A percentile compares a stretch with the other conserved stretches of the same genome.
These are phyloP conservation scores for Heteronetta atricapilla DNA, from an alignment of 2,113 vertebrate genomes.

Conservation along the genomic window DNA sequence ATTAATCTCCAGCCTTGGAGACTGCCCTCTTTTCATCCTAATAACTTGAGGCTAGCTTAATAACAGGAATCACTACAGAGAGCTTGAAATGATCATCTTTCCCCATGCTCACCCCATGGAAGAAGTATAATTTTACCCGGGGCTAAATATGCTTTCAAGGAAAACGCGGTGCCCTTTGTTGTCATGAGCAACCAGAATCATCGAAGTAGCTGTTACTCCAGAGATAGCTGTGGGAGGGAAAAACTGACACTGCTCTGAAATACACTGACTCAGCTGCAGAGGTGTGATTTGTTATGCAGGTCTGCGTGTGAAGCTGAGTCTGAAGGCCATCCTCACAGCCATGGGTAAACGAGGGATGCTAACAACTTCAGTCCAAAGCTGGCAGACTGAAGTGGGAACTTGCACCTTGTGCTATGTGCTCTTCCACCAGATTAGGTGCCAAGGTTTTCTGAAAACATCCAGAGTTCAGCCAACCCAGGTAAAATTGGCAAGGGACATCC, in stretches of 20 bases:
- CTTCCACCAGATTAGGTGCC: background rate
- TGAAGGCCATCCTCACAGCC: background rate
- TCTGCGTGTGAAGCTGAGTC: background rate
- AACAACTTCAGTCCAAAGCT: background rate
- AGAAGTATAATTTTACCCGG: conserved; percentile 48
- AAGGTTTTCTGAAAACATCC: background rate
- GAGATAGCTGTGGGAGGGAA: background rate
- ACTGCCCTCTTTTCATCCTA: conserved; percentile 42
- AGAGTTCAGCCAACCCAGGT: background rate
- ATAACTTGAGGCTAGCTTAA: conserved; percentile 44
- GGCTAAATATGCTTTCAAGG: background rate
- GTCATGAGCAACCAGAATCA: conserved; percentile 34
- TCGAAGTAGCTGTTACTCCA: background rate
- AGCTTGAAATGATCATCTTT: conserved; percentile 47
- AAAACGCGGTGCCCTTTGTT: conserved; percentile 12
- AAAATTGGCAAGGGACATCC: background rate
- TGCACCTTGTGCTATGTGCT: background rate
- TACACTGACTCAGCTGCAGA: conserved; percentile 9
- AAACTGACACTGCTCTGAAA: background rate
- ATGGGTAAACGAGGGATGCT: background rate
- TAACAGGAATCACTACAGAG: conserved; percentile 41
- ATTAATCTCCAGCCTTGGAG: conserved; percentile 42
- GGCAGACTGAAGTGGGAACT: background rate
- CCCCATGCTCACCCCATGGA: background rate
- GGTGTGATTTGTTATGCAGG: background rate